Evolutionary conservation across 2,113 vertebrate species (phyloP).

Genomic region (Urocolius indicus): DNA sequence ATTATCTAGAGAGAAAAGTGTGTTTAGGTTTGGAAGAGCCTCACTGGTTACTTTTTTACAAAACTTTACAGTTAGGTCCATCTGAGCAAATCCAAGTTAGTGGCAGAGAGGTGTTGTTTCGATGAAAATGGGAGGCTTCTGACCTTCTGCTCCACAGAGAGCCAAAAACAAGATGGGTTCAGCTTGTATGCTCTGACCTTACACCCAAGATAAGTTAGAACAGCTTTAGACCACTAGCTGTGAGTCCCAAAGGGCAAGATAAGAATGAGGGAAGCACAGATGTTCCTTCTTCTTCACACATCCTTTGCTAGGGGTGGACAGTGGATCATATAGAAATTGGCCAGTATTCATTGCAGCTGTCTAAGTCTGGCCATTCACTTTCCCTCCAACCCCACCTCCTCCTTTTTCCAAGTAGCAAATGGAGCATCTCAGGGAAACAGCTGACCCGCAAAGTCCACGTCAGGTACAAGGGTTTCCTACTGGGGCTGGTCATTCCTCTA

Average conservation of each 20-base stretch:
- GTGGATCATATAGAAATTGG: conserved; percentile 50
- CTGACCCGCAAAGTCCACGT: conserved; percentile 14
- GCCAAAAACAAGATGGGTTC: not conserved
- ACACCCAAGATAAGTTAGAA: not conserved
- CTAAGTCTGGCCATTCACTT: not conserved
- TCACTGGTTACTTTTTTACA: not conserved
- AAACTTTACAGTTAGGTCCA: not conserved
- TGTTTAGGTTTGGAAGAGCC: not conserved
- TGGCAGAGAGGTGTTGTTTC: not conserved
- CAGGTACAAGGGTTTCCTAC: conserved; percentile 17
- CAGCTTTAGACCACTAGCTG: not conserved
- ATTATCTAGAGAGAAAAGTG: not conserved
- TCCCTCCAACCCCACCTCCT: conserved; percentile 3
- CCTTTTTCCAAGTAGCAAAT: conserved; percentile 37
- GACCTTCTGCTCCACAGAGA: not conserved
- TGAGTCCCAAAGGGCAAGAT: not conserved
- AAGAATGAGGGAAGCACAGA: conserved; percentile 39
- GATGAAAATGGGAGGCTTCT: not conserved
- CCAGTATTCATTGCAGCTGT: conserved; percentile 22
- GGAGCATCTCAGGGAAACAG: conserved; percentile 22
- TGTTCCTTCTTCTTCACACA: conserved; percentile 49
- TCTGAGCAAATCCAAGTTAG: not conserved
- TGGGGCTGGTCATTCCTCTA: conserved; percentile 2
- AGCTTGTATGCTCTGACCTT: not conserved
- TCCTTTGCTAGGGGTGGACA: conserved; percentile 42